Base-by-base conservation (phyloP, 2,797 vertebrate species). In the Avahi laniger region DNA sequence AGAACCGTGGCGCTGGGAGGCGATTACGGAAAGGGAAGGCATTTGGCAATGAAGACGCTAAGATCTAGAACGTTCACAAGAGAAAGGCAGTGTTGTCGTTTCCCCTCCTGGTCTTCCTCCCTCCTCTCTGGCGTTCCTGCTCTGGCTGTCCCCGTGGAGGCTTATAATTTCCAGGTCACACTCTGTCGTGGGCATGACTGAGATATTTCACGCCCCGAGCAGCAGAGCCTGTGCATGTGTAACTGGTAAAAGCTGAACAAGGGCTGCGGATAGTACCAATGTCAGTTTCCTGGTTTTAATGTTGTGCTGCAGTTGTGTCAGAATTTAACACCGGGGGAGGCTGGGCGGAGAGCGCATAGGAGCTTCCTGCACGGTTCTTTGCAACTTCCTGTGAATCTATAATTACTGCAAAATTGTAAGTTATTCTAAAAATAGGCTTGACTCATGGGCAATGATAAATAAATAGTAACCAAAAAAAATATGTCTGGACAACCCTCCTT, bases 251-350 rank as follows among this genome's bases (percentile, higher is more conserved):
- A 35, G 33, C 46, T 9, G 26, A 52, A 28, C 24, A 30, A 52
- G 46, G 5, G 7, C 22, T 2, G 22, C 9, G 30, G 54, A 22
- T 14, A 4, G 57, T 4, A 12, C 57, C 48, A 10, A 26, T 2
- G 1, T 35, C 30, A 10, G 1, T 9, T 22, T 54, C 24, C 38
- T 7, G 54, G 85, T 10, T 38, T 22, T 8, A 33, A 48, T 13
- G 1, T 41, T 2, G 35, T 6, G 0, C 20, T n/a, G 0, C 1
- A 0, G 24, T 2, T 13, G 35, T 2, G 2, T 2, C 6, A 14
- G 38, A 17, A 4, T 20, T 63, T 41, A 14, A 13, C 4, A 3
- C 1, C 0, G 61, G 4, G 61, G 11, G 18, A 46, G 35, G 35
- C 26, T 15, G 33, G 35, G 10, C 0, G 35, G 14, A 30, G 20